Conservation (phyloP, 2,113 vertebrate genomes). For the Cebidichthys violaceus region DNA sequence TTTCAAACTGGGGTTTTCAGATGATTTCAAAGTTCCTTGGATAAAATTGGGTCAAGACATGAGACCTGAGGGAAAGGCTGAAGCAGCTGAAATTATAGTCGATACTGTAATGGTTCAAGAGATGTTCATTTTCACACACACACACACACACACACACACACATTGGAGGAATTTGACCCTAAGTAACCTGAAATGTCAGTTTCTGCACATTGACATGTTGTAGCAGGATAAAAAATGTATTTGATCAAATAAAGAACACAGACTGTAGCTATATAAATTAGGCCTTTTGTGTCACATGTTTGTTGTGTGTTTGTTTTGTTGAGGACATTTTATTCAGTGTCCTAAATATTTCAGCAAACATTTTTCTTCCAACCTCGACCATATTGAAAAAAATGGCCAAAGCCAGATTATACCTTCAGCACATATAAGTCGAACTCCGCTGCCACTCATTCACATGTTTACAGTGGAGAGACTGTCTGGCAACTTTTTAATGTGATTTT, state of each 20-base stretch:
- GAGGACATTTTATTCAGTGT: background rate
- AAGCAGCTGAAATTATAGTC: background rate
- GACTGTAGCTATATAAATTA: background rate
- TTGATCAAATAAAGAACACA: conserved; percentile 7
- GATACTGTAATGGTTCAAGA: too few species aligned
- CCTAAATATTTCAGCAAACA: conserved; percentile 27
- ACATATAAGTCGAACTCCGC: conserved; percentile 29
- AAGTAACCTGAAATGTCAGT: background rate
- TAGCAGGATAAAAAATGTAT: background rate
- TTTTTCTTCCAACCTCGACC: conserved; percentile 9
- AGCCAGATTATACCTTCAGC: conserved; percentile 23
- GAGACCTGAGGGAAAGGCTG: background rate
- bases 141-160: too few species aligned
- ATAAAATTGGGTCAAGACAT: background rate
- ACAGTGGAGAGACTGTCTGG: conserved; percentile 69
- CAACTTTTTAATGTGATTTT: conserved; percentile 65
- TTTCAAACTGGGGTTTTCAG: background rate
- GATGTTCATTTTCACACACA: too few species aligned
- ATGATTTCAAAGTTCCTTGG: background rate
- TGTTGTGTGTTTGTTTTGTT: background rate
- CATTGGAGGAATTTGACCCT: background rate
- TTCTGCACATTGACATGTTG: background rate
- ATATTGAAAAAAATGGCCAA: conserved; percentile 14
- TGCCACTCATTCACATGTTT: conserved; percentile 59
- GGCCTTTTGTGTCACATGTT: background rate